Conservation (phyloP, 1,140 invertebrate genomes). For the Aphis craccivora region DNA sequence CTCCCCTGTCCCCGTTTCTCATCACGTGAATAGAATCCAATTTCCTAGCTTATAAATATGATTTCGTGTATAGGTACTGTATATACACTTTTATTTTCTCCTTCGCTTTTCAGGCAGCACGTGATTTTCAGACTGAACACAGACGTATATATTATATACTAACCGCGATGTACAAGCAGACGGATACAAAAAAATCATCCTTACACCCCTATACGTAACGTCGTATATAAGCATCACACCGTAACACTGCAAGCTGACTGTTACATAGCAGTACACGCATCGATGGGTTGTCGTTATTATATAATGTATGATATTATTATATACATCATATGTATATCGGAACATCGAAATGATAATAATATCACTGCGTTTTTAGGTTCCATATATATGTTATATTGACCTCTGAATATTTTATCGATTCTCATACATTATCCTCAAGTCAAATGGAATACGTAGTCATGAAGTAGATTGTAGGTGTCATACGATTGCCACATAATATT, state of each 20-base stretch:
- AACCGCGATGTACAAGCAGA: background rate
- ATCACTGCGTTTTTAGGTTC: background rate
- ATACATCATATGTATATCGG: background rate
- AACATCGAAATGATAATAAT: constrained; percentile 3
- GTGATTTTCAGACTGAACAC: constrained; percentile 26
- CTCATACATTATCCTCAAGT: background rate
- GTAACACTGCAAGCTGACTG: background rate
- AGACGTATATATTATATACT: background rate
- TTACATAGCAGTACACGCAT: background rate
- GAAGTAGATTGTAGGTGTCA: background rate
- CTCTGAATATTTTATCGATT: constrained; percentile 24
- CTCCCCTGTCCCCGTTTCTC: background rate
- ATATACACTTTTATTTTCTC: background rate
- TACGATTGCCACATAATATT: background rate
- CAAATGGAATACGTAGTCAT: background rate
- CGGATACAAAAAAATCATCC: background rate
- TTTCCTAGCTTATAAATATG: constrained; percentile 45
- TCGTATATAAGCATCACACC: background rate
- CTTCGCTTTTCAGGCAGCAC: background rate
- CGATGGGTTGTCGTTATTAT: background rate
- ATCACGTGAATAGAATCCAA: constrained; percentile 46
- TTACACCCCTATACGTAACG: background rate
- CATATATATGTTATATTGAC: background rate
- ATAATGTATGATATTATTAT: background rate
- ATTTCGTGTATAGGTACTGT: background rate